These are phyloP conservation scores for Rhodophaea formosa DNA, from an alignment of 2,888 invertebrate species.

Conservation along the genomic window DNA sequence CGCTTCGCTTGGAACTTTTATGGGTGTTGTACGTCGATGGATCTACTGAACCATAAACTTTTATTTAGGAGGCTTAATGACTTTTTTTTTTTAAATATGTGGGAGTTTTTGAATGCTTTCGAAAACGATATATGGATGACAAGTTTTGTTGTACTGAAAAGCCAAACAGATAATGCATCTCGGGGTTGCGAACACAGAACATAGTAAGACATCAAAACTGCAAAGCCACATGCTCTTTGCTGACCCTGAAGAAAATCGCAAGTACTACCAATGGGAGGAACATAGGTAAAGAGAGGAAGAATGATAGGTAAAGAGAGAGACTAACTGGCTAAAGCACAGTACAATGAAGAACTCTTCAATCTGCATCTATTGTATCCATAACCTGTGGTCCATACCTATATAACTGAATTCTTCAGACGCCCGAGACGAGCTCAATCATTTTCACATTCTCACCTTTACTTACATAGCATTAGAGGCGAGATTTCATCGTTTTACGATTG, in stretches of 20 bases:
- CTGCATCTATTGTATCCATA: too few relatives aligned
- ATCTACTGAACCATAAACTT: slow-evolving; percentile 5
- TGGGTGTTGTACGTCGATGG: slow-evolving; percentile 44
- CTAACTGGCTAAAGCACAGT: too few relatives aligned
- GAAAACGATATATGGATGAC: neutral
- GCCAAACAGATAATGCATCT: too few relatives aligned
- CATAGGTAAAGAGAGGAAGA: too few relatives aligned
- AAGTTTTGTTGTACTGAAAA: too few relatives aligned
- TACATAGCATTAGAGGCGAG: neutral
- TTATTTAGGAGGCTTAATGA: neutral
- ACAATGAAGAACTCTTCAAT: too few relatives aligned
- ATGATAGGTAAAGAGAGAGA: too few relatives aligned
- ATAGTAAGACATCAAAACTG: too few relatives aligned
- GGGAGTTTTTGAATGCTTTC: neutral
- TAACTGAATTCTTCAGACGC: neutral
- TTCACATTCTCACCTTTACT: neutral
- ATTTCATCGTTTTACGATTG: neutral
- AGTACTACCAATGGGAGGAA: too few relatives aligned
- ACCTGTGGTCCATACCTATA: neutral
- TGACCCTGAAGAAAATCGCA: too few relatives aligned
- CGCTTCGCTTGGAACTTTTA: slow-evolving; percentile 49
- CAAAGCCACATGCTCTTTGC: too few relatives aligned
- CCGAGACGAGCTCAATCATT: neutral
- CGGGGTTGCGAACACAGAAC: too few relatives aligned
- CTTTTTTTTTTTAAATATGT: neutral